These are phyloP conservation scores for Hemibagrus wyckioides DNA, from an alignment of 2,113 vertebrate species.

Conservation along the genomic window DNA sequence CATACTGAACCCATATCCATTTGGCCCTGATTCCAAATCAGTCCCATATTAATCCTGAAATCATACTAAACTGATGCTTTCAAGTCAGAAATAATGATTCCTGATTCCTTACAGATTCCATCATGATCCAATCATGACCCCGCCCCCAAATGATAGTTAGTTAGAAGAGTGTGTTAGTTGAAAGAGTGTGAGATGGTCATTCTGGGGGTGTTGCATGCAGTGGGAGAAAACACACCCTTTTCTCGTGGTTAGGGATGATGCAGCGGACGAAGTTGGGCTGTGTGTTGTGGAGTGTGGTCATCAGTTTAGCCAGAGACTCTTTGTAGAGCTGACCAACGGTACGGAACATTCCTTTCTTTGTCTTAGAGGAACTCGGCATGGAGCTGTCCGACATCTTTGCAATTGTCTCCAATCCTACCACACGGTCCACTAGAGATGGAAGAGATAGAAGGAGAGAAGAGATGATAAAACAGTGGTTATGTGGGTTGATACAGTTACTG, in stretches of 20 bases:
- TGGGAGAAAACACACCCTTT: conserved; percentile 77
- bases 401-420: conserved; percentile 94
- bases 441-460: too few species aligned
- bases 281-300: conserved; percentile 94
- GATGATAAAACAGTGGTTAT: neutral
- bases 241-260: conserved; percentile 98
- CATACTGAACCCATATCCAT: neutral
- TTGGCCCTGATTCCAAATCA: neutral
- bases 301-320: conserved; percentile 92
- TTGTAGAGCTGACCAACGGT: conserved; percentile 97
- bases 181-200: conserved; percentile 1
- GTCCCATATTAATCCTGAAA: neutral
- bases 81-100: neutral
- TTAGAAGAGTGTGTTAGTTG: too few species aligned
- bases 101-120: neutral
- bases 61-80: neutral
- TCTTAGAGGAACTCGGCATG: conserved; percentile 83
- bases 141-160: too few species aligned
- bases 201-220: neutral
- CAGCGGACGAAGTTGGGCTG: conserved; percentile 97
- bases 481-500: neutral
- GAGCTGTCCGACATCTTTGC: conserved; percentile 94
- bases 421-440: conserved; percentile 83
- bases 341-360: conserved; percentile 98
- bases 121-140: neutral